A percentile compares a stretch with the other conserved stretches of the same genome.
These are phyloP conservation scores for Hycleus cichorii DNA, from an alignment of 1,140 invertebrate species.

Conservation along the genomic window DNA sequence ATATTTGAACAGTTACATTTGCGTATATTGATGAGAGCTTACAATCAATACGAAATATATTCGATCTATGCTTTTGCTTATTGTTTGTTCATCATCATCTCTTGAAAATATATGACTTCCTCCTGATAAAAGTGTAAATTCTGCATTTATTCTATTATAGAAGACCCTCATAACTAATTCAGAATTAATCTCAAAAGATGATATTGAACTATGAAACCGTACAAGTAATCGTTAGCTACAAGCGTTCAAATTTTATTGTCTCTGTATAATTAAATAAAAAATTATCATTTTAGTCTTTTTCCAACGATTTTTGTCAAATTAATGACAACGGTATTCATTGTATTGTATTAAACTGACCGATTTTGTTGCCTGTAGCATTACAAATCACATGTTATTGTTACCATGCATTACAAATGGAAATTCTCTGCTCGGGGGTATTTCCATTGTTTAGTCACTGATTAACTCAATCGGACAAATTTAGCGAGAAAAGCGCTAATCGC, in stretches of 20 bases:
- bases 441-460: slow-evolving; percentile 21
- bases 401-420: slow-evolving; percentile 17
- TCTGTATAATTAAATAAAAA: background rate
- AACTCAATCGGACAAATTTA: slow-evolving; percentile 13
- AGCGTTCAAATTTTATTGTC: background rate
- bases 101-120: too few species aligned
- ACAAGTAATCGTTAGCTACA: too few species aligned
- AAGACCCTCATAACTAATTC: too few species aligned
- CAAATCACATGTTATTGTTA: slow-evolving; percentile 16
- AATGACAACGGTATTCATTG: slow-evolving; percentile 3
- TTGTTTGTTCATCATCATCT: background rate
- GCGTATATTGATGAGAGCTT: too few species aligned
- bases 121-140: too few species aligned
- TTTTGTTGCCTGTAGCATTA: background rate
- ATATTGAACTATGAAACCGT: too few species aligned
- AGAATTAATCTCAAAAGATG: too few species aligned
- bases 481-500: slow-evolving; percentile 13
- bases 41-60: too few species aligned
- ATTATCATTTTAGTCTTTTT: background rate
- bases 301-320: background rate
- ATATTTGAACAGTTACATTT: too few species aligned
- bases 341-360: background rate
- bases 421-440: slow-evolving; percentile 9
- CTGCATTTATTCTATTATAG: too few species aligned
- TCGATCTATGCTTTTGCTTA: background rate